Evolutionary conservation across 1,140 invertebrate genomes (phyloP).

Genomic region (Pachyrhynchus sulphureomaculatus): DNA sequence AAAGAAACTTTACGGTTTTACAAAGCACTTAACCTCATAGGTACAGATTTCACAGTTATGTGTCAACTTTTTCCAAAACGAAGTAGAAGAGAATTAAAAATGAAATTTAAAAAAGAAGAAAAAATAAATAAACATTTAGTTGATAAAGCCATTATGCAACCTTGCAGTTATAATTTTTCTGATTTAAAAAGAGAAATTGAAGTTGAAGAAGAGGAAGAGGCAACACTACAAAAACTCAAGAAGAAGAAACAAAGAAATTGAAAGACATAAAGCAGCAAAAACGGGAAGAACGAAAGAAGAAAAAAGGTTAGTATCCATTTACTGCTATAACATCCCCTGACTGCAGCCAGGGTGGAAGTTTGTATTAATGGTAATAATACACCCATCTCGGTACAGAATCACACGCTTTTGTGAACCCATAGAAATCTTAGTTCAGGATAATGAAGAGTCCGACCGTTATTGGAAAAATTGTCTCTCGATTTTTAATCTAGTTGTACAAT

Average conservation of each 20-base stretch:
- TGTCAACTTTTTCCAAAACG: slow-evolving; percentile 76
- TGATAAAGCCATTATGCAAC: slow-evolving; percentile 54
- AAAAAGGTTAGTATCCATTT: slow-evolving; percentile 11
- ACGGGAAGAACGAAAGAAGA: slow-evolving; percentile 9
- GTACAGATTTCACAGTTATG: slow-evolving; percentile 90
- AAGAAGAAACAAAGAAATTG: slow-evolving; percentile 27
- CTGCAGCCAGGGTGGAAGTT: too few species aligned
- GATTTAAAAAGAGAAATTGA: slow-evolving; percentile 53
- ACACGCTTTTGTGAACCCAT: too few species aligned
- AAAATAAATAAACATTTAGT: slow-evolving; percentile 50
- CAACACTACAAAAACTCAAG: slow-evolving; percentile 34
- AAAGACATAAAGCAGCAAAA: slow-evolving; percentile 23
- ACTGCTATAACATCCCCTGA: not conserved
- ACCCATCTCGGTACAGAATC: too few species aligned
- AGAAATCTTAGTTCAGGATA: too few species aligned
- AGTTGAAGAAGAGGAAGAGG: slow-evolving; percentile 43
- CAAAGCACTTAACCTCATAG: slow-evolving; percentile 79
- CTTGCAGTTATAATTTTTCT: slow-evolving; percentile 53
- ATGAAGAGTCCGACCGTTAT: too few species aligned
- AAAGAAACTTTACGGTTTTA: slow-evolving; percentile 85
- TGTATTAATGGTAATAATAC: too few species aligned
- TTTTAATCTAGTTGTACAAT: too few species aligned
- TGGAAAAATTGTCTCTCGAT: too few species aligned
- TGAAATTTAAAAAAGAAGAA: slow-evolving; percentile 64
- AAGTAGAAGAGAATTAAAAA: slow-evolving; percentile 76